Evolutionary conservation across 1,140 invertebrate genomes (phyloP), one percentile per base, ranked within the genome.

Genomic region (Galendromus occidentalis): DNA sequence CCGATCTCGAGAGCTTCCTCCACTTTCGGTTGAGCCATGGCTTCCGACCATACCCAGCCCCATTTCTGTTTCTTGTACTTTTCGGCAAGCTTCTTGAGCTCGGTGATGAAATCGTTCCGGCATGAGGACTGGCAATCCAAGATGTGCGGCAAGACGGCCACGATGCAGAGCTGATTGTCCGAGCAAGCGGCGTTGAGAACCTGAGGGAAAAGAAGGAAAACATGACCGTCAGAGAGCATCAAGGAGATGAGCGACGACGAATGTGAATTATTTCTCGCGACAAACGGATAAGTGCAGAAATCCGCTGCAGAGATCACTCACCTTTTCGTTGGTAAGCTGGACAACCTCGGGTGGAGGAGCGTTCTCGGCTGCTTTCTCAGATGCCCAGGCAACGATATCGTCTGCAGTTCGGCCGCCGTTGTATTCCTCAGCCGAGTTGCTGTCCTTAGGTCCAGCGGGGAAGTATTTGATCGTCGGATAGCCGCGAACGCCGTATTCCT

Each of bases 391-490:
- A 0, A 98, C 86, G 72, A 99, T 98, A 70, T 96, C 94, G 45
- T 76, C 81, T 6, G 86, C 79, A 0, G 88, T 92, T 65, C 96
- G 80, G n/a, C 92, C 94, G 29, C 94, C 94, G 73, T 83, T 78
- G 73, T 82, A 84, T 9, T 84, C 82, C 66, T 75, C 71, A 6
- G 80, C 84, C 17, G 82, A 83, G 17, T 25, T 20, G 69, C 82
- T 82, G 65, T 82, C 79, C 75, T 91, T 92, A 68, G 83, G 83
- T 65, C 91, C 91, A 33, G 84, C 79, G 1, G 83, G 79, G 79
- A 98, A 98, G 74, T 85, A 85, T 77, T 98, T 98, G 68, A 99
- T 98, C 7, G 94, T 97, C 9, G 95, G 95, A 78, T 93, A 98
- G 0, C 95, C 94, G 71, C 85, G 82, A 41, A 98, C 77, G 41